Percentiles rank a stretch among this genome's conserved stretches.
These are phyloP conservation scores for Hypanus sabinus DNA, from an alignment of 2,113 vertebrate genomes.

Conservation along the genomic window DNA sequence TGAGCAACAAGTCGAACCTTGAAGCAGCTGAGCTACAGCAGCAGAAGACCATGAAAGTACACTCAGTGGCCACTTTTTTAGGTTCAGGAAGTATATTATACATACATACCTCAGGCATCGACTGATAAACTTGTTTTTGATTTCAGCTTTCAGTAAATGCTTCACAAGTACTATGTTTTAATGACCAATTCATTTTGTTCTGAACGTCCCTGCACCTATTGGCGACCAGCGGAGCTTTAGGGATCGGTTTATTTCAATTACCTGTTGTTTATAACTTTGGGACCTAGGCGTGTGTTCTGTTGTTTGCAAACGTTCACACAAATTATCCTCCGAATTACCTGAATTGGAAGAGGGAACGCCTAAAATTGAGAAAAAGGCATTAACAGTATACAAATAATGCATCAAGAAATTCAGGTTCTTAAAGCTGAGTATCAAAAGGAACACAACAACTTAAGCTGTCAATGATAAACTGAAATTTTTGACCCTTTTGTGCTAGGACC, in stretches of 20 bases:
- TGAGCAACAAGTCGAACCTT: too few relatives aligned
- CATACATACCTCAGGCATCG: too few relatives aligned
- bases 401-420: not conserved
- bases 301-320: not conserved
- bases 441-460: not conserved
- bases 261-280: constrained; percentile 40
- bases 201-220: not conserved
- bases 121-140: too few relatives aligned
- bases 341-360: constrained; percentile 39
- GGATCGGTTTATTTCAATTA: not conserved
- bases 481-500: not conserved
- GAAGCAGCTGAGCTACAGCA: too few relatives aligned
- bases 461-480: not conserved
- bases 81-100: too few relatives aligned
- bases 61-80: too few relatives aligned
- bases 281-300: not conserved
- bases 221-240: not conserved
- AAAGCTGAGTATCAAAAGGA: not conserved
- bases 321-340: constrained; percentile 38
- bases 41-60: too few relatives aligned
- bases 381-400: not conserved
- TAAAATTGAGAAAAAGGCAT: not conserved
- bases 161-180: not conserved
- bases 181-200: not conserved
- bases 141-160: not conserved